Evolutionary conservation across 1,140 invertebrate genomes (phyloP), one percentile per base, ranked within the genome.

Genomic region (Archivesica marissinica): DNA sequence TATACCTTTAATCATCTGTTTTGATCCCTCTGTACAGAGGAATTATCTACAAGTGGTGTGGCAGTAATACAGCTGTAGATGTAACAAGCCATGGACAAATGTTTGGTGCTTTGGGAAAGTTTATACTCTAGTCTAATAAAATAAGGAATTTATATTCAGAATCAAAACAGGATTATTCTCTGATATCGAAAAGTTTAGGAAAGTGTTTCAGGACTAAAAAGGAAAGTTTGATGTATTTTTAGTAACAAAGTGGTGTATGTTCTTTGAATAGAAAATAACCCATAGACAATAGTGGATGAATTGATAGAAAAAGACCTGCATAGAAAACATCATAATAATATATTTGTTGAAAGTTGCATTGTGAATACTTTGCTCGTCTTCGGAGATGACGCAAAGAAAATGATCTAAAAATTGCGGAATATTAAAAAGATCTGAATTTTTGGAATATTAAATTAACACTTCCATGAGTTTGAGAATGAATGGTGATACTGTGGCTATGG

Each of bases 31-130:
- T 17, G 30, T n/a, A n/a, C n/a, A n/a, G n/a, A n/a, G n/a, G n/a
- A n/a, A n/a, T 64, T 64, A 64, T 64, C 59, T 64, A 3, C n/a
- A 64, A 64, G 59, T 64, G 59, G 30, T n/a, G n/a, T 35, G 30
- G 59, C 30, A 64, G 28, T 64, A 3, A 35, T 64, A 64, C 28
- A 30, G 28, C 25, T 7, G 54, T n/a, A 59, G 50, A 52, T 52
- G 54, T 59, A 59, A 64, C 33, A 64, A 33, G 59, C n/a, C 33
- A 33, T 64, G 59, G 23, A 59, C 6, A 28, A 25, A 28, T 9
- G 13, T 64, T 64, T 64, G 13, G 59, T 64, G 59, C 38, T 30
- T 64, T 64, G 59, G 59, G 59, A 64, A 64, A n/a, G n/a, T 64
- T 64, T 64, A 64, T 35, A 35, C 11, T 35, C 59, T 3, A 17